Percentiles rank a stretch among this genome's conserved stretches.
Conservation (phyloP, 1,140 invertebrate genomes). For the Neodiprion virginianus region DNA sequence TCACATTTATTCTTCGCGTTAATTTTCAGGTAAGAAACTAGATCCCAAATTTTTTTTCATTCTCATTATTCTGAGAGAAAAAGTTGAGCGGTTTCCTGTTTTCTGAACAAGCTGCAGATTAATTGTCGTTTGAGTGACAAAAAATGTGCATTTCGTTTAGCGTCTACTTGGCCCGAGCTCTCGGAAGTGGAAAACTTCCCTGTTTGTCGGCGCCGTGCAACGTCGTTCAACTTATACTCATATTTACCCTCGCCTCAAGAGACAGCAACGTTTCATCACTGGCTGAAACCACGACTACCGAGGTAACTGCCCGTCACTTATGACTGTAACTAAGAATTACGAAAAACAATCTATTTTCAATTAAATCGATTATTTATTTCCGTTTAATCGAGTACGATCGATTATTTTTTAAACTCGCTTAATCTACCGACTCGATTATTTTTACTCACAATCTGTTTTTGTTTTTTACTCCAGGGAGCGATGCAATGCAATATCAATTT, state of each 20-base stretch:
- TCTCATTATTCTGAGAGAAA: background rate
- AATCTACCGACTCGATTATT: too few species aligned
- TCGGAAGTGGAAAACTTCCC: constrained; percentile 40
- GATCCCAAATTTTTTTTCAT: constrained; percentile 12
- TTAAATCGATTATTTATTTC: too few species aligned
- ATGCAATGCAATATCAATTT: too few species aligned
- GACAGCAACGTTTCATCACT: background rate
- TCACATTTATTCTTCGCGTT: constrained; percentile 40
- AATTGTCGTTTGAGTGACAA: background rate
- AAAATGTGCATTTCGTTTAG: constrained; percentile 27
- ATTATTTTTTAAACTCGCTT: too few species aligned
- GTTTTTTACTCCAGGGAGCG: too few species aligned
- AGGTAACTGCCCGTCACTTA: background rate
- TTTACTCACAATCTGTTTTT: too few species aligned
- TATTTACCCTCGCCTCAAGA: constrained; percentile 38
- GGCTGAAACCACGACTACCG: background rate
- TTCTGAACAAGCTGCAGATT: background rate
- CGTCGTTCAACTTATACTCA: constrained; percentile 43
- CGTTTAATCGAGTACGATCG: too few species aligned
- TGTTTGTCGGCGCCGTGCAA: constrained; percentile 52
- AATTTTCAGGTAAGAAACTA: constrained; percentile 43
- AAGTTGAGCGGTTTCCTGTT: background rate
- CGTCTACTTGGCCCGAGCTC: constrained; percentile 46
- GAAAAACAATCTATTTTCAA: too few species aligned
- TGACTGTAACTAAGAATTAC: background rate